Percentiles rank a stretch among this genome's conserved stretches.
Evolutionary conservation across 2,113 vertebrate genomes (phyloP).

Genomic region (Damaliscus lunatus): DNA sequence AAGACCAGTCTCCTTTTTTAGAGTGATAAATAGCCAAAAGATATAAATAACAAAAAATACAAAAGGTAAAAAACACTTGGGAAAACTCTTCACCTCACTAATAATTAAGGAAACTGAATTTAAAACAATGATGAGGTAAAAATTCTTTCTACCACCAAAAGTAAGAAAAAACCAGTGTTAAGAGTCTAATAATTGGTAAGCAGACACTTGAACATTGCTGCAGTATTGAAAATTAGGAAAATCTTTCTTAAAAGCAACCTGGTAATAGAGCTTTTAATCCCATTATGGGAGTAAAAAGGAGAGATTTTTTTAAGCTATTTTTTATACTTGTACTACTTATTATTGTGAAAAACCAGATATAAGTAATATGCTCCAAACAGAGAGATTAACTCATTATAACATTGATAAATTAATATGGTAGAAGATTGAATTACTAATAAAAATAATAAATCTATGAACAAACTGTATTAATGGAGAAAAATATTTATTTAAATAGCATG

Average conservation of each 20-base stretch:
- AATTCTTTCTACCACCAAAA: not conserved
- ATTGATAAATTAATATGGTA: not conserved
- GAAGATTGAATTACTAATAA: not conserved
- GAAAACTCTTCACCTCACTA: not conserved
- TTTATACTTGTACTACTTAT: not conserved
- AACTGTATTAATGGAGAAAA: not conserved
- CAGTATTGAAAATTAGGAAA: not conserved
- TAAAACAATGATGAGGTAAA: not conserved
- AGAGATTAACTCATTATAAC: not conserved
- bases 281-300: not conserved
- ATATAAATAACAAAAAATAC: not conserved
- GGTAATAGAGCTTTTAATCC: not conserved
- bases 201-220: not conserved
- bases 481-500: not conserved
- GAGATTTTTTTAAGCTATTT: not conserved
- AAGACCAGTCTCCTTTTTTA: not conserved
- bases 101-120: conserved; percentile 6
- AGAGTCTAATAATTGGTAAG: not conserved
- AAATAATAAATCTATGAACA: not conserved
- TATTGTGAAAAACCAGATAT: not conserved
- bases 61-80: not conserved
- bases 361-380: not conserved
- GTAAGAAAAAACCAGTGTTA: not conserved
- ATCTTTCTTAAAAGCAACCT: not conserved
- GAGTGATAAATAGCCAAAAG: not conserved